Conservation (phyloP, 2,797 vertebrate species). For the Argentina silus region DNA sequence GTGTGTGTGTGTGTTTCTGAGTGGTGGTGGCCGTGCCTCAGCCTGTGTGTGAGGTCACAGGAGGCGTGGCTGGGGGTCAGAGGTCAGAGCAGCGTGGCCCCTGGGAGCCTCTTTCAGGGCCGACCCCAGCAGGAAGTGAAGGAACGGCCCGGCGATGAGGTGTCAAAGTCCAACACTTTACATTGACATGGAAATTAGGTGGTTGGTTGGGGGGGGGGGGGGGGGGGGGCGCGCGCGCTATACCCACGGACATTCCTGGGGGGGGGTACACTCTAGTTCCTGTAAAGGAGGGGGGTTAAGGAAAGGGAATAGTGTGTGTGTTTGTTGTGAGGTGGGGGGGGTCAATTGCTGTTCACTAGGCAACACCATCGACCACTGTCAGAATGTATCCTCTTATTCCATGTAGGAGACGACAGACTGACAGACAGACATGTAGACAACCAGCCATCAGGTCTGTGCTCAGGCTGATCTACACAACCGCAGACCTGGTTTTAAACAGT, state of each 20-base stretch:
- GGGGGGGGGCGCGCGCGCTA: no score
- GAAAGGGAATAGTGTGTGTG: slow-evolving; percentile 68
- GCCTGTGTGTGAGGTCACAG: neutral
- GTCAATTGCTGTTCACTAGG: slow-evolving; percentile 77
- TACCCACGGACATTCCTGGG: slow-evolving; percentile 72
- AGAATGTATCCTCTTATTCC: slow-evolving; percentile 58
- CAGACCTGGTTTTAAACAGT: neutral
- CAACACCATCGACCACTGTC: slow-evolving; percentile 79
- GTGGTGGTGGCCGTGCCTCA: neutral
- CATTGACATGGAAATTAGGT: slow-evolving; percentile 79
- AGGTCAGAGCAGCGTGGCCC: slow-evolving; percentile 53
- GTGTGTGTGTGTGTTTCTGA: neutral
- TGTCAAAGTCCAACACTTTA: slow-evolving; percentile 75
- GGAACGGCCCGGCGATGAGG: slow-evolving; percentile 72
- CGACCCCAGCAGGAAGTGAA: slow-evolving; percentile 73
- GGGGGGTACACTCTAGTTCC: slow-evolving; percentile 71
- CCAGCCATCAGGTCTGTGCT: neutral
- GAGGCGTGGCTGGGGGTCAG: slow-evolving; percentile 35
- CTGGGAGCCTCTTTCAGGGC: slow-evolving; percentile 67
- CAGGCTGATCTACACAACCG: neutral
- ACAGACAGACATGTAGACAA: neutral
- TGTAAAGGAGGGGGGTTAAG: slow-evolving; percentile 66
- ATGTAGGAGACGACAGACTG: neutral
- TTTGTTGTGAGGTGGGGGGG: slow-evolving; percentile 44
- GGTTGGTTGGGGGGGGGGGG: slow-evolving; percentile 60